Evolutionary conservation across 2,888 invertebrate species (phyloP), one percentile per base, ranked within the genome.

Genomic region (Apodemia mormo): DNA sequence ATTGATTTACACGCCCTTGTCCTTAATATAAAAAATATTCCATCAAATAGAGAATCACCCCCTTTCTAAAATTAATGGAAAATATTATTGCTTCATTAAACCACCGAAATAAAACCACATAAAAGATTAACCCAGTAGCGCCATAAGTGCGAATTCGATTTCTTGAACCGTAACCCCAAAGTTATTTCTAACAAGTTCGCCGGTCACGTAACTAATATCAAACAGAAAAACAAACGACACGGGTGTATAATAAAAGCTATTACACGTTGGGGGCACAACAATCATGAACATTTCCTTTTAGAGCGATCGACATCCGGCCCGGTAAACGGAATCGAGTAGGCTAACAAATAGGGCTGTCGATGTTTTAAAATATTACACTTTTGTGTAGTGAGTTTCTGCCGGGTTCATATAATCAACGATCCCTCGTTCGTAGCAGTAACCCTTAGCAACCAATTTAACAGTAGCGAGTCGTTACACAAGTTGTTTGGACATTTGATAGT

Each of bases 291-390:
- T 89, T 88, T 88, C 88, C 87, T 87, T 86, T 84, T 82, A 81
- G 78, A 85, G 85, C 81, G 82, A 78, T 82, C 84, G 86, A 88
- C 88, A 90, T 90, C 90, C 90, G 90, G 85, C 80, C 83, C 77
- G 81, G 81, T 83, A 82, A 85, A 81, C 80, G 80, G 80, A 82
- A 75, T 74, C 74, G 71, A 76, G 74, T 75, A 72, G 77, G 73
- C 73, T 72, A 70, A 72, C 73, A 58, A 33, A 33, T 64, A 54
- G 56, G 69, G 64, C 68, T 12, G 33, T 29, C 56, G 30, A 22
- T 22, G n/a, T n/a, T 22, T 7, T 2, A 22, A 22, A 22, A 22
- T 22, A 22, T 22, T 22, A 22, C 22, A 22, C 22, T 22, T 22
- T 22, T 22, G 22, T 22, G 22, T 22, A 22, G 22, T 22, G 22